These are phyloP conservation scores for Idaea straminata DNA, from an alignment of 2,888 invertebrate species.

Conservation along the genomic window DNA sequence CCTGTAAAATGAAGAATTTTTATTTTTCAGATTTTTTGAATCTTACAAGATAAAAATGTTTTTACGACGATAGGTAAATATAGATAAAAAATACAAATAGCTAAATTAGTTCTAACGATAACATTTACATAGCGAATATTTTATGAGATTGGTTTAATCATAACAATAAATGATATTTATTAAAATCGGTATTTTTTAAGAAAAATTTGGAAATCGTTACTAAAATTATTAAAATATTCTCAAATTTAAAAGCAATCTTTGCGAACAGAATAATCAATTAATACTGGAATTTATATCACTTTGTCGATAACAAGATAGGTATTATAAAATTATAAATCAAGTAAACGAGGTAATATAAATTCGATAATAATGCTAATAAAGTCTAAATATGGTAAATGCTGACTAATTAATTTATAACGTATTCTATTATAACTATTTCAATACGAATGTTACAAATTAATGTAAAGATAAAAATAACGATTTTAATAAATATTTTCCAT, in stretches of 20 bases:
- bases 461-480: neutral
- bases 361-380: slow-evolving; percentile 3
- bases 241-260: neutral
- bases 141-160: too few relatives aligned
- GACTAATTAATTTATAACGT: slow-evolving; percentile 26
- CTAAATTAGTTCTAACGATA: too few relatives aligned
- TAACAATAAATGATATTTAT: too few relatives aligned
- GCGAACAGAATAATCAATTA: neutral
- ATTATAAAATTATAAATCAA: slow-evolving; percentile 12
- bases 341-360: slow-evolving; percentile 17
- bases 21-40: too few relatives aligned
- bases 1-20: too few relatives aligned
- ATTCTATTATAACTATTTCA: slow-evolving; percentile 21
- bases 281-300: neutral
- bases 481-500: too few relatives aligned
- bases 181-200: neutral
- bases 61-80: too few relatives aligned
- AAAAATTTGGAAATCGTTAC: neutral
- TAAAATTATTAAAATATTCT: neutral
- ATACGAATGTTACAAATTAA: slow-evolving; percentile 17
- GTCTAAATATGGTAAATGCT: slow-evolving; percentile 11
- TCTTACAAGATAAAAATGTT: too few relatives aligned
- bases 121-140: too few relatives aligned
- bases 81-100: too few relatives aligned
- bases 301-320: neutral